These are phyloP conservation scores for Gallinago solitaria DNA, from an alignment of 2,797 vertebrate species.

Conservation along the genomic window DNA sequence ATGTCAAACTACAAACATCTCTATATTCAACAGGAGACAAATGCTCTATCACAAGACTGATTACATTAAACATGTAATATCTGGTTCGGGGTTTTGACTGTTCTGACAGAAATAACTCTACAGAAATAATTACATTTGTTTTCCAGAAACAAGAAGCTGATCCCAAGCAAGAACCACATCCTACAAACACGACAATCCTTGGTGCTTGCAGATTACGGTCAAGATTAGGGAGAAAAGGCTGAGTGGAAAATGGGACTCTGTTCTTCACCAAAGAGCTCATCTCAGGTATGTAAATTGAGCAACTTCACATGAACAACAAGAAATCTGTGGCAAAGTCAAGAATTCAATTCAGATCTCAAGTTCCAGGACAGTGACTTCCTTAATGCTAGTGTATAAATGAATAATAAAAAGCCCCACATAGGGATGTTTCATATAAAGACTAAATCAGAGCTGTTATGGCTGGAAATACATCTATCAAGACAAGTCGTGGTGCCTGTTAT, in stretches of 20 bases:
- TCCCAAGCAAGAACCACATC: neutral
- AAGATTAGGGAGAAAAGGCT: neutral
- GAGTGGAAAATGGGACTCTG: neutral
- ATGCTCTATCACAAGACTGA: neutral
- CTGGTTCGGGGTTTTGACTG: neutral
- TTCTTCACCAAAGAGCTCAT: neutral
- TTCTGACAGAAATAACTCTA: neutral
- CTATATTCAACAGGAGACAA: neutral
- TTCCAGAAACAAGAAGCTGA: neutral
- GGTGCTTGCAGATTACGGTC: neutral
- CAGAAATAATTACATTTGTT: neutral
- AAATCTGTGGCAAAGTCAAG: neutral
- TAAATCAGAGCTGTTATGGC: neutral
- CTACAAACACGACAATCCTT: neutral
- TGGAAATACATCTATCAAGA: neutral
- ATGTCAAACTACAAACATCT: neutral
- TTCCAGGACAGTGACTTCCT: neutral
- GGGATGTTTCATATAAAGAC: neutral
- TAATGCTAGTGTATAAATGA: neutral
- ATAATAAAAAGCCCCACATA: neutral
- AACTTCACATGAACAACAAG: neutral
- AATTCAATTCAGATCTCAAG: neutral
- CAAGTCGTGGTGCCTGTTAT: neutral
- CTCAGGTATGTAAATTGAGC: neutral
- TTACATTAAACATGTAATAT: neutral